A percentile compares a stretch with the other conserved stretches of the same genome.
Conservation (phyloP, 2,888 invertebrate species). For the Strigamia transsilvanica region DNA sequence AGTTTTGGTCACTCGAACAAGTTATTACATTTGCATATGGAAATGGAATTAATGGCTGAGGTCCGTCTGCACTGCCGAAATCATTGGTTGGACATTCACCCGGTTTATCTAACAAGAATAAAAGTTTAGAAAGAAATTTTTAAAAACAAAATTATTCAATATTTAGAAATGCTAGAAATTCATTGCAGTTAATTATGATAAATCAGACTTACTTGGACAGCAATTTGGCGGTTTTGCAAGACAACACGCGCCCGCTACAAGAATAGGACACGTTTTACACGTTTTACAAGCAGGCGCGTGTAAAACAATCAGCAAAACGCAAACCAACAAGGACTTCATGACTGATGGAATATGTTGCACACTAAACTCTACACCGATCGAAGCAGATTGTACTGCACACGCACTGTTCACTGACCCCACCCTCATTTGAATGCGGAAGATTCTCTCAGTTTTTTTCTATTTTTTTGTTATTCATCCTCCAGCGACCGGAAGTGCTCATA, state of each 20-base stretch:
- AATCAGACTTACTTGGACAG: background rate
- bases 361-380: background rate
- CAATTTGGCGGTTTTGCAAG: constrained; percentile 13
- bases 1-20: background rate
- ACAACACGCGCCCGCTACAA: background rate
- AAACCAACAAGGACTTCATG: background rate
- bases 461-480: background rate
- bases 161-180: too few relatives aligned
- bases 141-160: too few relatives aligned
- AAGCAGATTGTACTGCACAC: background rate
- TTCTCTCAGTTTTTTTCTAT: background rate
- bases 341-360: background rate
- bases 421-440: constrained; percentile 3
- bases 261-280: background rate
- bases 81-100: constrained; percentile 18
- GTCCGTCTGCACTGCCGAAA: background rate
- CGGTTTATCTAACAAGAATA: background rate
- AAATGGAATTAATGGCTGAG: background rate
- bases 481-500: background rate
- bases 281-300: background rate
- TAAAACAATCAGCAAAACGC: background rate
- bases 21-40: background rate
- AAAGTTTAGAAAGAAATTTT: too few relatives aligned
- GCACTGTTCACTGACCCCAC: background rate
- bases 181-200: too few relatives aligned